Evolutionary conservation across 2,113 vertebrate genomes (phyloP), one percentile per base, ranked within the genome.

Genomic region (Antechinus flavipes): DNA sequence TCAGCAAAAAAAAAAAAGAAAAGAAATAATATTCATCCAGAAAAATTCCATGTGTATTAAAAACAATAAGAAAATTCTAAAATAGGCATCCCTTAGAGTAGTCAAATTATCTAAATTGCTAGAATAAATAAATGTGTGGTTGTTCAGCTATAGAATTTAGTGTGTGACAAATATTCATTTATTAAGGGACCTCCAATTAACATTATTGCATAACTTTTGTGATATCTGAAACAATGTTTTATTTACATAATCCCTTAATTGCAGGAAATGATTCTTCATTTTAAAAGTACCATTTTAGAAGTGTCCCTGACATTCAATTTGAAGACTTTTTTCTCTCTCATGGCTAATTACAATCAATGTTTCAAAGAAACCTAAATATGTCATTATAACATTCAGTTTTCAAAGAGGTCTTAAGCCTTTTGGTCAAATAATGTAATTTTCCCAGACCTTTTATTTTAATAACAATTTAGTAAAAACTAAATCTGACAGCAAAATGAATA

Each of bases 361-460:
- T 96, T 93, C 84, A 97, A 91, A 0, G 84, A 96, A 91, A 61
- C 42, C 89, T 68, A 92, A 92, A 90, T 53, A 49, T 23, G n/a
- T 50, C 30, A 35, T 68, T 90, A 68, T 92, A 91, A n/a, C 7
- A 46, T 8, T 54, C 10, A 92, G 89, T 90, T 93, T 94, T 97
- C 96, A 55, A 54, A 61, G 53, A n/a, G 14, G 0, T 95, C 91
- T 96, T 91, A 92, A 97, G 98, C 35, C 24, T 89, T 26, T 30
- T 16, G 0, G 2, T 56, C 9, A 96, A 95, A 19, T 54, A 0
- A 95, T 92, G n/a, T 96, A 47, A 96, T 93, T 96, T 95, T 90
- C 94, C 91, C 54, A 8, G 30, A 8, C 54, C 94, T 96, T 97
- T 96, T 93, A 95, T 97, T 76, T 96, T 47, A 61, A 84, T 56